Base-by-base conservation (phyloP, 1,140 invertebrate genomes). In the Charaxes varanes region DNA sequence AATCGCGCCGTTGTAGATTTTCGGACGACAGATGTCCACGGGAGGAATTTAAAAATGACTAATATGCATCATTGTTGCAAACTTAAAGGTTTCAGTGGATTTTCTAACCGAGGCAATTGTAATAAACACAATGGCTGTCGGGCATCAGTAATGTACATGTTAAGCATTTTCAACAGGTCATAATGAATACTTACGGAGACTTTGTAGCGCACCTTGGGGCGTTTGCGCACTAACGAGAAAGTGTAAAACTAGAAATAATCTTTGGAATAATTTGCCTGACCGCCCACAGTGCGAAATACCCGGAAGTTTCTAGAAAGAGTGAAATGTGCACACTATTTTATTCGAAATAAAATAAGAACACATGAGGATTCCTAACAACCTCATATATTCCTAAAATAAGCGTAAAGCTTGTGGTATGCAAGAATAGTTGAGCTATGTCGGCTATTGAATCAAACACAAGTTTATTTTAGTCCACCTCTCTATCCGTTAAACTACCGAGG, bases 191-290 rank as follows among this genome's bases (percentile, higher is more conserved):
- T 33, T 33, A 33, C 28, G 28, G n/a, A 17, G 26, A 7, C 12
- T 24, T 41, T n/a, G 21, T 11, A 40, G 23, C 35, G 33, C 22
- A 52, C 57, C 46, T 33, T 37, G 30, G 44, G 55, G 45, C 49
- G 44, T 61, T 50, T 42, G 35, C 60, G 50, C 37, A 48, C 44
- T 54, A 61, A 64, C 55, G 55, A 69, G 70, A 71, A 69, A 69
- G 59, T 71, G 61, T 48, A 60, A 62, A 44, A 27, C 48, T 55
- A 33, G 45, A 61, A 64, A n/a, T 64, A 62, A 72, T 69, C 61
- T 56, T 38, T 34, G 41, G 32, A 50, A 49, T 35, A 19, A 43
- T 59, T 49, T 48, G 37, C 57, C 49, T 42, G 41, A 41, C 44
- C 41, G 48, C 48, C 32, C 46, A 35, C 19, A 37, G 43, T n/a